Conservation (phyloP, 1,140 invertebrate genomes). For the Drosophila navojoa region DNA sequence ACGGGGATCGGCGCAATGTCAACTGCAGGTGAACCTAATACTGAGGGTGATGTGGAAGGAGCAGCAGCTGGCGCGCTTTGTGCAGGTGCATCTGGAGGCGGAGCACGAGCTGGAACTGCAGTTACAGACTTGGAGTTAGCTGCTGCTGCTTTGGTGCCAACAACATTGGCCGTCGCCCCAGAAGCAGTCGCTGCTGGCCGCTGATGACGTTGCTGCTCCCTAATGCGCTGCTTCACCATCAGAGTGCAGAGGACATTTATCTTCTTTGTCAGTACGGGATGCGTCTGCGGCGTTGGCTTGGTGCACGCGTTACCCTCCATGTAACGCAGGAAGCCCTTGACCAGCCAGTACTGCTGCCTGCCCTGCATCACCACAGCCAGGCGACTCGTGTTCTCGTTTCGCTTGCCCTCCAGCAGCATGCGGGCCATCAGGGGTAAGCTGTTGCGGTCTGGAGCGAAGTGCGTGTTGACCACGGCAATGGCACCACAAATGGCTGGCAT, state of each 20-base stretch:
- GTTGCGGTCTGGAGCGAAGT: slow-evolving; percentile 44
- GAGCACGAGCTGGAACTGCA: neutral
- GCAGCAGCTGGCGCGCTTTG: too few species aligned
- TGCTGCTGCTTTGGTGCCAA: neutral
- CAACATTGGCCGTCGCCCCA: neutral
- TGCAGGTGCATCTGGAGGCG: neutral
- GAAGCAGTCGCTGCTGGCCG: neutral
- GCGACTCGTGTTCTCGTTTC: slow-evolving; percentile 53
- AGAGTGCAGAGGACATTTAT: slow-evolving; percentile 75
- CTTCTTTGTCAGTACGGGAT: slow-evolving; percentile 76
- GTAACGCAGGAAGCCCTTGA: slow-evolving; percentile 72
- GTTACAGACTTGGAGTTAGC: too few species aligned
- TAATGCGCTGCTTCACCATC: slow-evolving; percentile 69
- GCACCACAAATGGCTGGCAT: slow-evolving; percentile 72
- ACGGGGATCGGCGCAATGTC: neutral
- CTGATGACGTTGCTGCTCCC: slow-evolving; percentile 53
- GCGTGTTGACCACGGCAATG: slow-evolving; percentile 65
- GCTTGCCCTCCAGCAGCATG: slow-evolving; percentile 60
- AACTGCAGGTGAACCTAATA: neutral
- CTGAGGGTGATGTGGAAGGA: neutral
- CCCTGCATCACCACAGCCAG: slow-evolving; percentile 81
- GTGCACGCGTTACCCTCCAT: slow-evolving; percentile 67
- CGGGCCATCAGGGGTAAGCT: slow-evolving; percentile 60
- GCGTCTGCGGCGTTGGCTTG: slow-evolving; percentile 72
- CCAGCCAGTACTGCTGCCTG: slow-evolving; percentile 69